Conservation (phyloP, 1,140 invertebrate genomes). For the Drosophila equinoxialis region DNA sequence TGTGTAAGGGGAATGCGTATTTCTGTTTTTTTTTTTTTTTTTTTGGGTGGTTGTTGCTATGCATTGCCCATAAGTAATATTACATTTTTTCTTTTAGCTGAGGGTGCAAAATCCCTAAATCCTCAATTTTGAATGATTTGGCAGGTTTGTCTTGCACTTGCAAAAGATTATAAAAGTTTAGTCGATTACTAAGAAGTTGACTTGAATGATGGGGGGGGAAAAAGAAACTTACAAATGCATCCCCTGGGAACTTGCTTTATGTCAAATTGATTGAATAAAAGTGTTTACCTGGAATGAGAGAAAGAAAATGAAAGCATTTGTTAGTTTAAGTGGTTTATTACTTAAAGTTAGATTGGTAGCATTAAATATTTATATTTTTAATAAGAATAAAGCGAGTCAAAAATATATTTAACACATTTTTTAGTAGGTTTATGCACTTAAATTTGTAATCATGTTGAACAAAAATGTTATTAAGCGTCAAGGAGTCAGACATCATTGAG, state of each 20-base stretch:
- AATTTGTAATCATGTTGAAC: too few relatives aligned
- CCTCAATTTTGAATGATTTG: conserved; percentile 36
- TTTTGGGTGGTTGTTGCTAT: conserved; percentile 42
- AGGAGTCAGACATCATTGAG: too few relatives aligned
- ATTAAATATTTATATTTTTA: background rate
- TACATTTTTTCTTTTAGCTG: conserved; percentile 21
- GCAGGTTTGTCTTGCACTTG: conserved; percentile 34
- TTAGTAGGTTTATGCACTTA: too few relatives aligned
- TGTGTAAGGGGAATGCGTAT: conserved; percentile 6
- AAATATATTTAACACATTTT: too few relatives aligned
- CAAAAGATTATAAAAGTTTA: conserved; percentile 29
- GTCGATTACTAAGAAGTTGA: conserved; percentile 32
- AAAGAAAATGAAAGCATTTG: background rate
- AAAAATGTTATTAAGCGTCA: too few relatives aligned
- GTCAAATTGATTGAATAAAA: conserved; percentile 2
- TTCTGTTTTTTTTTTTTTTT: background rate
- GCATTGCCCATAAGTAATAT: conserved; percentile 47
- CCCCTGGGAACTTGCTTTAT: background rate
- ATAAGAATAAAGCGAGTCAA: too few relatives aligned
- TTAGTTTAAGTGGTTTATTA: conserved; percentile 30
- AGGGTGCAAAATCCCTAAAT: conserved; percentile 16
- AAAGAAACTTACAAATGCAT: conserved; percentile 7
- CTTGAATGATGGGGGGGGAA: background rate
- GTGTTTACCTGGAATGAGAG: conserved; percentile 63
- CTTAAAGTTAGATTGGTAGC: background rate